Evolutionary conservation across 2,888 invertebrate genomes (phyloP).

Genomic region (Machimus rusticus): DNA sequence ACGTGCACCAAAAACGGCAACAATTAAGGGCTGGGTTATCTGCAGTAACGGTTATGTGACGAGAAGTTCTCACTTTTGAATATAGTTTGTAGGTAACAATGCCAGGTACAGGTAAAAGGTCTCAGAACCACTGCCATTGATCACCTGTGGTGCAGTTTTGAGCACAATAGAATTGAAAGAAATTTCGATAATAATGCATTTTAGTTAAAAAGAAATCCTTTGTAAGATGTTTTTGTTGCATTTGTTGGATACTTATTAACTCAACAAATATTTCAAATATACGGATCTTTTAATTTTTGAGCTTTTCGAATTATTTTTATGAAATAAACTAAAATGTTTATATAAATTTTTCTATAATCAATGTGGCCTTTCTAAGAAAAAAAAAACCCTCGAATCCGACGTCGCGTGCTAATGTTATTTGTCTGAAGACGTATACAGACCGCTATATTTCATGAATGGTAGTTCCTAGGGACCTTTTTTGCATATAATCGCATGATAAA

Average conservation of each 20-base stretch:
- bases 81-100: background rate
- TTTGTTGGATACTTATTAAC: background rate
- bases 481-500: too few relatives aligned
- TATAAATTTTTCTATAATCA: too few relatives aligned
- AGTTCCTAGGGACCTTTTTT: too few relatives aligned
- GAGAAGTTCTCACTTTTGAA: background rate
- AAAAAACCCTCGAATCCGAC: too few relatives aligned
- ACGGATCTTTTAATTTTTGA: too few relatives aligned
- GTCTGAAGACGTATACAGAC: too few relatives aligned
- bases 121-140: background rate
- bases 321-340: too few relatives aligned
- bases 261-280: background rate
- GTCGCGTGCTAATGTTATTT: too few relatives aligned
- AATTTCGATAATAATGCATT: background rate
- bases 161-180: background rate
- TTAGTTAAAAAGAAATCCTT: background rate
- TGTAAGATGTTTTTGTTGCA: background rate
- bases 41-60: background rate
- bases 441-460: too few relatives aligned
- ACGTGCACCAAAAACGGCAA: background rate
- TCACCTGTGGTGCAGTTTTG: background rate
- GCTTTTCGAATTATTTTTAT: too few relatives aligned
- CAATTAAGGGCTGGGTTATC: background rate
- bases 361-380: too few relatives aligned
- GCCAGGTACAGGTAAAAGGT: background rate